phyloP scores from a whole-genome alignment of 2,888 invertebrate species.

The Dryobota labecula region DNA sequence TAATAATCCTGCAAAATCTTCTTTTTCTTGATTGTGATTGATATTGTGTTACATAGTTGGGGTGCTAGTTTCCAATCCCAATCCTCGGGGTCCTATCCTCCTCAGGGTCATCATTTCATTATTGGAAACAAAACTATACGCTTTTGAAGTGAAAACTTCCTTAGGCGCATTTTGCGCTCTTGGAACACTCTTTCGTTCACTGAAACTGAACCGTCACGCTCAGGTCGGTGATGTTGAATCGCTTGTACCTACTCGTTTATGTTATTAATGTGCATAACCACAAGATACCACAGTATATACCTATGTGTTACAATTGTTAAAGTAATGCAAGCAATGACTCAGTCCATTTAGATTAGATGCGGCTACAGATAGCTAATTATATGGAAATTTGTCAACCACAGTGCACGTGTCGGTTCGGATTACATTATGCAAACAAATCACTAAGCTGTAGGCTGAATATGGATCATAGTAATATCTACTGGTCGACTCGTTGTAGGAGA shows the following conservation, averaged over 20 bases:
- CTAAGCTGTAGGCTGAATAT: constrained; percentile 21
- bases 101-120: neutral
- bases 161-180: too few relatives aligned
- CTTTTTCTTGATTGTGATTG: too few relatives aligned
- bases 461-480: neutral
- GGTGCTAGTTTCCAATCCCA: neutral
- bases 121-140: neutral
- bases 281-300: constrained; percentile 1
- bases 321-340: constrained; percentile 48
- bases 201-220: too few relatives aligned
- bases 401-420: constrained; percentile 45
- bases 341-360: constrained; percentile 57
- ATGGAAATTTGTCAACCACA: constrained; percentile 60
- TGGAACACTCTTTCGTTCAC: too few relatives aligned
- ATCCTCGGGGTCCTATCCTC: neutral
- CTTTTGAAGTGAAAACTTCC: neutral
- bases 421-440: constrained; percentile 45
- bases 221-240: too few relatives aligned
- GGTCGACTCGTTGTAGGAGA: neutral
- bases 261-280: neutral
- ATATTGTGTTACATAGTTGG: too few relatives aligned
- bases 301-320: constrained; percentile 16
- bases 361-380: constrained; percentile 53
- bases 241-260: too few relatives aligned
- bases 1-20: too few relatives aligned